Evolutionary conservation across 2,797 vertebrate genomes (phyloP).

Genomic region (Orestias chungarensis): DNA sequence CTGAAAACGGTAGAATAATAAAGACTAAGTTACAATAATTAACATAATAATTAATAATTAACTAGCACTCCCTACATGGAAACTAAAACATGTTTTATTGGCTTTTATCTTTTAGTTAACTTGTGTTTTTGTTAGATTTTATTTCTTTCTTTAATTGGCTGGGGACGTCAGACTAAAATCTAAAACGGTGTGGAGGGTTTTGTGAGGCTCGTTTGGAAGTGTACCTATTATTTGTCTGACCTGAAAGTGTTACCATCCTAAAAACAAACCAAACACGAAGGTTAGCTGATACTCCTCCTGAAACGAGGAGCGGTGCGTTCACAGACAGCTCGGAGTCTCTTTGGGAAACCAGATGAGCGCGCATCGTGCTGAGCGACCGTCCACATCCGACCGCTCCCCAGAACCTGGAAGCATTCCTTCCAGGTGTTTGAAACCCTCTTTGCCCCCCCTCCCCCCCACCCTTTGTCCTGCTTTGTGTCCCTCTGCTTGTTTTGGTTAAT

Average conservation of each 20-base stretch:
- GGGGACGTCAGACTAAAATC: neutral
- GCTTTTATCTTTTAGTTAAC: neutral
- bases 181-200: neutral
- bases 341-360: constrained; percentile 56
- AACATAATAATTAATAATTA: neutral
- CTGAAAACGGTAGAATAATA: neutral
- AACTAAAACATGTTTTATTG: neutral
- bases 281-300: neutral
- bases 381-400: constrained; percentile 58
- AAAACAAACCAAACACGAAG: neutral
- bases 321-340: constrained; percentile 43
- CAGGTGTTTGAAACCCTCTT: constrained; percentile 57
- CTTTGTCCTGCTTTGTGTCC: constrained; percentile 32
- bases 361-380: constrained; percentile 60
- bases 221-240: neutral
- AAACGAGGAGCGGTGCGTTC: constrained; percentile 6
- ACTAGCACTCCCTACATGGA: neutral
- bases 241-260: neutral
- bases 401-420: constrained; percentile 59
- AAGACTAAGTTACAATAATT: neutral
- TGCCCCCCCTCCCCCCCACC: constrained; percentile 1
- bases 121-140: neutral
- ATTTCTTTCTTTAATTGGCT: too few species aligned
- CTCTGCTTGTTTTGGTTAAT: constrained; percentile 57
- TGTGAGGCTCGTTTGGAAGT: neutral